Base-by-base conservation (phyloP, 2,888 invertebrate genomes). In the Phyto melanocephala region DNA sequence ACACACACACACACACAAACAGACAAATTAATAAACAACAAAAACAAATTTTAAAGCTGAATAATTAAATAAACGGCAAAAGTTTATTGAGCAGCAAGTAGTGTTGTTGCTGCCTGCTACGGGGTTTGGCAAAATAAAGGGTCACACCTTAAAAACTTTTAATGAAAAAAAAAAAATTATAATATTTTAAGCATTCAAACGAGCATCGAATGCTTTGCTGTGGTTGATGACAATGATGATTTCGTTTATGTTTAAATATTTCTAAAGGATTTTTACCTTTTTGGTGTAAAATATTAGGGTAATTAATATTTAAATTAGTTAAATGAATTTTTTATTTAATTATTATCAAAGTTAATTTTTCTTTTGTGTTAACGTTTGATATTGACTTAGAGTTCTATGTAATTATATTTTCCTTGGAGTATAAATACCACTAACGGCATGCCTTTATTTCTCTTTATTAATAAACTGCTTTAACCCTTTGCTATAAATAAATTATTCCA, bases 1-100 rank as follows among this genome's bases (percentile, higher is more conserved):
- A n/a, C n/a, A n/a, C n/a, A n/a, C n/a, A n/a, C n/a, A n/a, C n/a
- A n/a, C n/a, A n/a, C n/a, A n/a, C n/a, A n/a, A n/a, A n/a, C n/a
- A n/a, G n/a, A n/a, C n/a, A n/a, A n/a, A n/a, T n/a, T 45, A 1
- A 11, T 4, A 6, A 11, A 47, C 50, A 50, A 47, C 11, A 20
- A 17, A 17, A 7, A 40, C 60, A 62, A 11, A 1, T 24, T 28
- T 45, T 42, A 15, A 10, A 45, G 45, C 62, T 28, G 45, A 62
- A 28, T 62, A 28, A 45, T 24, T 15, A 45, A 45, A 62, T 45
- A 62, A 62, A 62, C 15, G 45, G 24, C 28, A 45, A 62, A 62
- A 45, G 28, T 62, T 45, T 62, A 54, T 24, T 54, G 52, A 54
- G 28, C 24, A 24, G 8, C 28, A 6, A 54, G 13, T 50, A 50